Evolutionary conservation across 2,888 invertebrate genomes (phyloP), one percentile per base, ranked within the genome.

Genomic region (Homarus gammarus): DNA sequence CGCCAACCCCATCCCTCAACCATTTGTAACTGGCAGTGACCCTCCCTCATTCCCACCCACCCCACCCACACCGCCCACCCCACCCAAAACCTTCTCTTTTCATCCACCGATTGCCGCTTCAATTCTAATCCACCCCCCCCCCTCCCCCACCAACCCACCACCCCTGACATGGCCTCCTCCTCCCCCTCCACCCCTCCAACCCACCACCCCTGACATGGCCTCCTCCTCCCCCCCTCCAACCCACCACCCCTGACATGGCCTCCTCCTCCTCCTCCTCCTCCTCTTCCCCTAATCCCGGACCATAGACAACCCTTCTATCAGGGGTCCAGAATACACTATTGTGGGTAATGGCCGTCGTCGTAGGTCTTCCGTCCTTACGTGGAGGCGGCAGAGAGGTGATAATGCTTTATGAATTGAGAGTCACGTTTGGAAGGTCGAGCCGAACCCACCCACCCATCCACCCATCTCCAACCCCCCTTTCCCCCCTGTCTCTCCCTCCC

Each of bases 301-400:
- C 61, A 79, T 79, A 79, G 79, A 79, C 79, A 79, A 79, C 79
- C 61, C 79, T 61, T 79, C 79, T 56, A 79, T 79, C 79, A 79
- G 31, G 31, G 36, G 15, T 33, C 56, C 36, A 79, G 51, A 79
- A 79, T 79, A 61, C 79, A 51, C 56, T 79, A 79, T 56, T 79
- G 78, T 78, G 44, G 36, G 33, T 79, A 79, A 79, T 79, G 79
- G 56, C 61, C 36, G 27, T 18, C 56, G 61, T 27, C 12, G n/a
- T n/a, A n/a, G 2, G 36, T 18, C 56, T n/a, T 61, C 38, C 36
- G 18, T 56, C 61, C 79, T 79, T 79, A 79, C 2, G 51, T n/a
- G 33, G 27, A 5, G 79, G 27, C 36, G n/a, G 33, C 36, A 56
- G 5, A 79, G 51, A n/a, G 79, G 36, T 33, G 31, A 61, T 36